A percentile compares a stretch with the other conserved stretches of the same genome.
Conservation (phyloP, 2,113 vertebrate species). For the Mormyrus iriodes region DNA sequence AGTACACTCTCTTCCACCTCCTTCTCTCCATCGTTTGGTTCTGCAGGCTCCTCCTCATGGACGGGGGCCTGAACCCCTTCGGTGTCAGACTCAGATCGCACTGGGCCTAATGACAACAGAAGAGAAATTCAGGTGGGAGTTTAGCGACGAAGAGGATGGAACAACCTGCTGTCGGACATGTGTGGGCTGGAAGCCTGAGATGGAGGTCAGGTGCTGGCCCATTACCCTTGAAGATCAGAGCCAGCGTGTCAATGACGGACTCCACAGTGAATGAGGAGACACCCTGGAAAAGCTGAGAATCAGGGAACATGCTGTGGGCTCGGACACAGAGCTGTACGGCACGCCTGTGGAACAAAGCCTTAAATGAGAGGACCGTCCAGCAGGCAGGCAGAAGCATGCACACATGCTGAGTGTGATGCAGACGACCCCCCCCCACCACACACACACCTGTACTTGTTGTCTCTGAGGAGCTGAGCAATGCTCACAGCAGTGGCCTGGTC, state of each 20-base stretch:
- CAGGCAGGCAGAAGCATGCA: not conserved
- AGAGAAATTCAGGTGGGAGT: not conserved
- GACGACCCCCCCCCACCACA: too few relatives aligned
- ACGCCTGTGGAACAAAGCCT: constrained; percentile 53
- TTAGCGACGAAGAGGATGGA: not conserved
- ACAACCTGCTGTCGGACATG: not conserved
- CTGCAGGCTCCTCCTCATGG: constrained; percentile 33
- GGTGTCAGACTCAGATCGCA: constrained; percentile 37
- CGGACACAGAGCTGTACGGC: constrained; percentile 67
- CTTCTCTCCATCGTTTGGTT: constrained; percentile 24
- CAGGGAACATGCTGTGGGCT: constrained; percentile 60
- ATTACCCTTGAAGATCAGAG: constrained; percentile 76
- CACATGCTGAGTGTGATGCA: not conserved
- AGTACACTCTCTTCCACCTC: constrained; percentile 54
- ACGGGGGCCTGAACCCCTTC: constrained; percentile 40
- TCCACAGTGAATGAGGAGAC: constrained; percentile 46
- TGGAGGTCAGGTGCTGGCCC: not conserved
- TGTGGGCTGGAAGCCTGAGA: not conserved
- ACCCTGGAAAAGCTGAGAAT: constrained; percentile 62
- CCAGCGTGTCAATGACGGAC: constrained; percentile 64
- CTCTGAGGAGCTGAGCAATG: constrained; percentile 68
- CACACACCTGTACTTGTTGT: constrained; percentile 82
- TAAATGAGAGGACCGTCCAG: not conserved
- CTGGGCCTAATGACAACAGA: constrained; percentile 43
- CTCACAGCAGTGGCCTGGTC: constrained; percentile 56